Evolutionary conservation across 30 jellyfish, hydroid and myxozoan species (phyloP).

Genomic region (Chironex yamaguchii): DNA sequence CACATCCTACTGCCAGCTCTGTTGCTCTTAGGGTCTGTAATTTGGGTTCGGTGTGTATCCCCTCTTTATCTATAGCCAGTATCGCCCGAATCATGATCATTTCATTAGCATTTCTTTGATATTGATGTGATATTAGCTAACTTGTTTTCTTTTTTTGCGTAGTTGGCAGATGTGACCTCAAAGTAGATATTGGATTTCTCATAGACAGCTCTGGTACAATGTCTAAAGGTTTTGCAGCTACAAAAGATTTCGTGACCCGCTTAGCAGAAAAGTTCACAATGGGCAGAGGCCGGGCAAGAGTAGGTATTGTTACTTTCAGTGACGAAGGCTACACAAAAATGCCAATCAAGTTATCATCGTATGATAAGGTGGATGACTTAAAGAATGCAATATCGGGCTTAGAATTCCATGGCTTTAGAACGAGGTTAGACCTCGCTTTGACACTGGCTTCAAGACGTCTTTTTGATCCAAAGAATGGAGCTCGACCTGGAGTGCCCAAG

Average conservation of each 20-base stretch:
- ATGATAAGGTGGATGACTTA: slow-evolving; percentile 6
- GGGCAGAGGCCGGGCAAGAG: slow-evolving; percentile 35
- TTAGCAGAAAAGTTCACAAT: slow-evolving; percentile 1
- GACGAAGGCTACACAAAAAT: slow-evolving; percentile 32
- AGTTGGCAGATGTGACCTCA: not conserved
- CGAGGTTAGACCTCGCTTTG: slow-evolving; percentile 57
- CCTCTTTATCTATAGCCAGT: too few species aligned
- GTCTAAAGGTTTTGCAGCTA: slow-evolving; percentile 26
- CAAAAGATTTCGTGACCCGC: slow-evolving; percentile 30
- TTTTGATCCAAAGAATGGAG: slow-evolving; percentile 38
- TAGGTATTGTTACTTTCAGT: slow-evolving; percentile 38
- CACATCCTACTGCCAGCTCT: too few species aligned
- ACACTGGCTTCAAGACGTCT: slow-evolving; percentile 43
- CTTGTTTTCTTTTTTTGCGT: too few species aligned
- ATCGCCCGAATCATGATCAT: too few species aligned
- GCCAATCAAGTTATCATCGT: slow-evolving; percentile 37
- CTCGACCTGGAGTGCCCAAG: slow-evolving; percentile 38
- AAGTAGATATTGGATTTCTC: slow-evolving; percentile 24
- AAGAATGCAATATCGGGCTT: slow-evolving; percentile 25
- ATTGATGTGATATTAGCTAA: too few species aligned
- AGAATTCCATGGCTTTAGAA: slow-evolving; percentile 1
- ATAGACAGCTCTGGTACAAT: slow-evolving; percentile 66
- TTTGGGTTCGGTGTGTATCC: too few species aligned
- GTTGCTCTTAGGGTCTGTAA: too few species aligned
- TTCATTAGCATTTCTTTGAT: too few species aligned